Conservation (phyloP, 1,140 invertebrate genomes). For the Melipona quadrifasciata region DNA sequence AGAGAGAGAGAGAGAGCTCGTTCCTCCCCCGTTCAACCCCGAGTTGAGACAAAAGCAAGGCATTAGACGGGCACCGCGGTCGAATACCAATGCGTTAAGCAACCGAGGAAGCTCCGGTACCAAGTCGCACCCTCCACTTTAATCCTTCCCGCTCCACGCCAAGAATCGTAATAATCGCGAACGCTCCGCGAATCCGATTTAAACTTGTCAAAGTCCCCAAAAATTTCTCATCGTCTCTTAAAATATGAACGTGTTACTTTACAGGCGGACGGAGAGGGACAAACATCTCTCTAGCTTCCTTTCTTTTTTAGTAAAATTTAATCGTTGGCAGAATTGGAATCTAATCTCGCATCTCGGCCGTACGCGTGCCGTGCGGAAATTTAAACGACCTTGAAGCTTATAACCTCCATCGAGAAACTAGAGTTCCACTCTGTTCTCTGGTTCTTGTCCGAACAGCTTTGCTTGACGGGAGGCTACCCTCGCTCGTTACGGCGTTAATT, state of each 20-base stretch:
- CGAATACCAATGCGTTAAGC: slow-evolving; percentile 70
- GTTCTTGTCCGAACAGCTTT: slow-evolving; percentile 31
- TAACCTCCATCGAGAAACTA: slow-evolving; percentile 2
- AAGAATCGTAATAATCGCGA: neutral
- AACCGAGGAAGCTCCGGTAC: slow-evolving; percentile 34
- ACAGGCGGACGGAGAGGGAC: too few relatives aligned
- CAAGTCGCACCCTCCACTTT: slow-evolving; percentile 43
- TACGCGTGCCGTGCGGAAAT: neutral
- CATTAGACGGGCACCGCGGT: slow-evolving; percentile 66
- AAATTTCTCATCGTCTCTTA: neutral
- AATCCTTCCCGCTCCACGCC: neutral
- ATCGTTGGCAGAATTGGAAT: neutral
- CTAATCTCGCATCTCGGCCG: neutral
- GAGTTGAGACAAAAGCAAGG: slow-evolving; percentile 70
- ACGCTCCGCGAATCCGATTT: neutral
- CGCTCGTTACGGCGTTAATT: slow-evolving; percentile 40
- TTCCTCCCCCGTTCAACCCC: slow-evolving; percentile 21
- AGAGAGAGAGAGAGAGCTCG: slow-evolving; percentile 49
- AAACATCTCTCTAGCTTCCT: too few relatives aligned
- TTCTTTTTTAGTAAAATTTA: neutral
- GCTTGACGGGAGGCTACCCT: slow-evolving; percentile 17
- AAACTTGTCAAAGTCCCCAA: neutral
- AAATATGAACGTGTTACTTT: neutral
- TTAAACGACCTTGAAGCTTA: slow-evolving; percentile 33
- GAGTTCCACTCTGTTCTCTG: slow-evolving; percentile 6